phyloP scores from a whole-genome alignment of 2,888 invertebrate species.

The Eledona agricola region DNA sequence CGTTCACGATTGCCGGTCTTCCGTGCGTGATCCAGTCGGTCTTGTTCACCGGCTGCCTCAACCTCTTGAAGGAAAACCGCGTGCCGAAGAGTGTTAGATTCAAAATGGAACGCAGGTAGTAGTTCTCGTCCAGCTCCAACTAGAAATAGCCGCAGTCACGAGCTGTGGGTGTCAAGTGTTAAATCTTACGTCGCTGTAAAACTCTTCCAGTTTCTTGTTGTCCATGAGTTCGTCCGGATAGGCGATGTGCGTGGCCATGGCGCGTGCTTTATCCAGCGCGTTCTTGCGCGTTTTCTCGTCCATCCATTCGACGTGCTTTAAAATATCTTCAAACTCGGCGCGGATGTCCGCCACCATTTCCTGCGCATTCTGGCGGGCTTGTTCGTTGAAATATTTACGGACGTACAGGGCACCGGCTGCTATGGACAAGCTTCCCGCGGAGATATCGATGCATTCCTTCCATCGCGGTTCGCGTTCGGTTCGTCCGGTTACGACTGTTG shows the following conservation, averaged over 20 bases:
- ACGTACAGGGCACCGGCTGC: constrained; percentile 88
- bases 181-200: constrained; percentile 74
- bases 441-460: constrained; percentile 90
- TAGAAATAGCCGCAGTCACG: constrained; percentile 52
- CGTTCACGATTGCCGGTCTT: constrained; percentile 84
- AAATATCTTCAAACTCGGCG: constrained; percentile 80
- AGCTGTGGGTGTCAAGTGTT: neutral
- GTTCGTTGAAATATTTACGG: constrained; percentile 85
- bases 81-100: constrained; percentile 83
- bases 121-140: constrained; percentile 75
- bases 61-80: constrained; percentile 78
- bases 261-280: constrained; percentile 80
- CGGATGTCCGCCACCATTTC: constrained; percentile 91
- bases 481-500: constrained; percentile 82
- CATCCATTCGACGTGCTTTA: constrained; percentile 91
- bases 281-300: constrained; percentile 80
- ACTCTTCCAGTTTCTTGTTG: constrained; percentile 79
- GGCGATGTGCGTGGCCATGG: constrained; percentile 90
- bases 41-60: constrained; percentile 83
- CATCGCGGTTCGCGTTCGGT: constrained; percentile 87
- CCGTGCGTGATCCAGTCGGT: constrained; percentile 88
- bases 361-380: constrained; percentile 82
- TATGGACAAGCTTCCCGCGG: constrained; percentile 77
- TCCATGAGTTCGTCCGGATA: constrained; percentile 91
- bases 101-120: constrained; percentile 79